Conservation (phyloP, 2,113 vertebrate species). For the Daubentonia madagascariensis region DNA sequence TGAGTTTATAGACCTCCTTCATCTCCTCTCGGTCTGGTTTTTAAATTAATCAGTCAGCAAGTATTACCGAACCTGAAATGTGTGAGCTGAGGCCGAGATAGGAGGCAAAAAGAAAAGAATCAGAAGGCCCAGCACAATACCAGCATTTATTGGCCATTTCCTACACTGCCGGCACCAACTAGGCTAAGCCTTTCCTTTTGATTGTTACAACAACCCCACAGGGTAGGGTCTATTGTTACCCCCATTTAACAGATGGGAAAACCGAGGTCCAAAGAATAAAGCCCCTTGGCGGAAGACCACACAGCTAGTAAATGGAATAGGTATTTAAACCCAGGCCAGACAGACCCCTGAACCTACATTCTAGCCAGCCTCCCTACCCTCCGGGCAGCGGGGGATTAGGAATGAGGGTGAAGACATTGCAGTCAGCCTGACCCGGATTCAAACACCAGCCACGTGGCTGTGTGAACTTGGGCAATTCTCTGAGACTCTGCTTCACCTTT, state of each 20-base stretch:
- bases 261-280: neutral
- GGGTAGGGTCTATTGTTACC: neutral
- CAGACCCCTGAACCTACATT: neutral
- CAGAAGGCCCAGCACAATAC: neutral
- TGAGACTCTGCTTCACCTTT: neutral
- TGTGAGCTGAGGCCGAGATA: neutral
- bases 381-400: neutral
- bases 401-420: neutral
- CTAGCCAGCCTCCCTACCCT: neutral
- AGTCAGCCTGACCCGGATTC: neutral
- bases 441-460: neutral
- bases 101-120: neutral
- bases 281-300: neutral
- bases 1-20: conserved; percentile 27
- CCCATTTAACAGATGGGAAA: conserved; percentile 38
- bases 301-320: neutral
- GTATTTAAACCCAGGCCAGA: neutral
- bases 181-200: neutral
- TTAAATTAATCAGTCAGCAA: conserved; percentile 33
- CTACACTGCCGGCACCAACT: neutral
- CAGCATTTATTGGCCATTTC: neutral
- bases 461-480: conserved; percentile 5
- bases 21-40: neutral
- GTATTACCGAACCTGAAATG: conserved; percentile 33
- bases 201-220: neutral